Conservation (phyloP, 2,888 invertebrate genomes). For the Noctuana brunneofusca region DNA sequence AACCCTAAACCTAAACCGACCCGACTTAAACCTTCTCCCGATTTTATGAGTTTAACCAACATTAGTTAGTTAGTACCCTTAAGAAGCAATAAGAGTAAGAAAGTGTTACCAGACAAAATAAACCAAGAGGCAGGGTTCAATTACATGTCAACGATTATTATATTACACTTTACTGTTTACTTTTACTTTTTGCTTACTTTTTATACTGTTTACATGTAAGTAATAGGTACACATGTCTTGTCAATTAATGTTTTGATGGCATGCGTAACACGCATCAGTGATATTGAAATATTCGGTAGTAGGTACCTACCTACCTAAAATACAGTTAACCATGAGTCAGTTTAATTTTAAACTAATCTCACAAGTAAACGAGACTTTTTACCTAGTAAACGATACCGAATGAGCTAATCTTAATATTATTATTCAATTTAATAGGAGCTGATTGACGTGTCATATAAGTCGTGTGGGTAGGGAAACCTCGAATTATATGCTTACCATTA, state of each 20-base stretch:
- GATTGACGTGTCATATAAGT: constrained; percentile 16
- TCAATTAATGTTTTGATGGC: neutral
- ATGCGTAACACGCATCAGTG: constrained; percentile 10
- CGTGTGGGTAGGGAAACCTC: constrained; percentile 12
- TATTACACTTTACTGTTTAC: constrained; percentile 5
- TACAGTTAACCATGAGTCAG: neutral
- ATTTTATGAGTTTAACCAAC: too few relatives aligned
- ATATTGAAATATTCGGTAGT: neutral
- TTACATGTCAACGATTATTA: neutral
- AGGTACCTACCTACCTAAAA: neutral
- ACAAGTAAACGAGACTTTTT: too few relatives aligned
- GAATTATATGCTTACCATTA: constrained; percentile 18
- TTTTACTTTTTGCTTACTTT: too few relatives aligned
- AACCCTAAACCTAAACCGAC: too few relatives aligned
- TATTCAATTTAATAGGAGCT: constrained; percentile 14
- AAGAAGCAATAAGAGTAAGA: neutral
- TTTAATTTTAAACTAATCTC: constrained; percentile 3
- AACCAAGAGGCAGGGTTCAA: neutral
- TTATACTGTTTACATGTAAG: constrained; percentile 1
- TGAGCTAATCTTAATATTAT: constrained; percentile 21
- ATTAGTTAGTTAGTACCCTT: too few relatives aligned
- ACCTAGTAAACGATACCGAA: neutral
- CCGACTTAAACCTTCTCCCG: too few relatives aligned
- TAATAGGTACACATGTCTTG: neutral
- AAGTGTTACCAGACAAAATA: neutral